phyloP scores from a whole-genome alignment of 2,888 invertebrate genomes.

The Cheilosia variabilis region DNA sequence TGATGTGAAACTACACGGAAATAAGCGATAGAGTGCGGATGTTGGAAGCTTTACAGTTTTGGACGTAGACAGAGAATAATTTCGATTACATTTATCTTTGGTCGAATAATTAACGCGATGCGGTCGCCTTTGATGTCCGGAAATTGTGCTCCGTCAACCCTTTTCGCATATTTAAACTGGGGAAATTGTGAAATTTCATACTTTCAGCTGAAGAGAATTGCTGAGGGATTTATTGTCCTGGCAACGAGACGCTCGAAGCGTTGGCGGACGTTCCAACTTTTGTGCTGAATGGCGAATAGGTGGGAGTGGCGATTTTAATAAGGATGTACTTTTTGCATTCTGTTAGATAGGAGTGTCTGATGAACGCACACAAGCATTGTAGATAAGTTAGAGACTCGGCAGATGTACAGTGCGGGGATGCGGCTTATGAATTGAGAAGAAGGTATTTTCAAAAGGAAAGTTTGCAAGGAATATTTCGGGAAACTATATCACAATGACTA shows the following conservation, averaged over 20 bases:
- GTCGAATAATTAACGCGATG: constrained; percentile 56
- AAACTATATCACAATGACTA: no score
- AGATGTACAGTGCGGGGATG: background rate
- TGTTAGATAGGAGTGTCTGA: constrained; percentile 14
- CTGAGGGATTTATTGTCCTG: constrained; percentile 33
- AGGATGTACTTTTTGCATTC: background rate
- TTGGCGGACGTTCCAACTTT: background rate
- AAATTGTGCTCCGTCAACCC: constrained; percentile 48
- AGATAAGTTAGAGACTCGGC: background rate
- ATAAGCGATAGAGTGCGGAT: background rate
- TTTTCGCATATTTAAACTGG: constrained; percentile 11
- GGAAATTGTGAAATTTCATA: constrained; percentile 22
- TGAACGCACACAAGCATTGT: constrained; percentile 31
- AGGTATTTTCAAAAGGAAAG: background rate
- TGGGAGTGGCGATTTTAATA: constrained; percentile 8
- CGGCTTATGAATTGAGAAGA: constrained; percentile 7
- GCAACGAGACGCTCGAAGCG: background rate
- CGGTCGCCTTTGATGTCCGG: constrained; percentile 61
- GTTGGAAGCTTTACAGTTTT: constrained; percentile 3
- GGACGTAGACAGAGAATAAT: constrained; percentile 6
- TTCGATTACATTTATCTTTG: constrained; percentile 54
- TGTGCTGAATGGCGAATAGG: background rate
- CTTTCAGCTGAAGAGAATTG: constrained; percentile 11
- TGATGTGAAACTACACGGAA: background rate
- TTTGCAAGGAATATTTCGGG: no score